phyloP scores from a whole-genome alignment of 2,888 invertebrate species.

The Lacanobia oleracea region DNA sequence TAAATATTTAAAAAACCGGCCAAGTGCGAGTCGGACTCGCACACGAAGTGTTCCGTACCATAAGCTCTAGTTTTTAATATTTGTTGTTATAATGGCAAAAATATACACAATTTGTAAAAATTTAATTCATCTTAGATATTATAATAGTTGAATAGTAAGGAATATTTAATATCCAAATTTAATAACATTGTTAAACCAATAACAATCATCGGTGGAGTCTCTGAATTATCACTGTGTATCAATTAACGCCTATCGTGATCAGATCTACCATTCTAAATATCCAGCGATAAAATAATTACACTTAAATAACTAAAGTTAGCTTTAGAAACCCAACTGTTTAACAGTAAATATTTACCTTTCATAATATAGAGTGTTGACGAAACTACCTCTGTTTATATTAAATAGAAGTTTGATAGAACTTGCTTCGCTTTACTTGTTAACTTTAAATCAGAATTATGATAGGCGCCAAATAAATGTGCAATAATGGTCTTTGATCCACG shows the following conservation, averaged over 20 bases:
- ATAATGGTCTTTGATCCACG: too few relatives aligned
- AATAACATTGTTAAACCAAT: slow-evolving; percentile 40
- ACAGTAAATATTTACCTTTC: slow-evolving; percentile 40
- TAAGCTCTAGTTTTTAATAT: too few relatives aligned
- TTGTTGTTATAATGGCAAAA: too few relatives aligned
- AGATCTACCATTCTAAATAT: slow-evolving; percentile 5
- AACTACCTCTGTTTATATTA: slow-evolving; percentile 39
- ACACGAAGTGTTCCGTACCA: too few relatives aligned
- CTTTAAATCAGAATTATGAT: too few relatives aligned
- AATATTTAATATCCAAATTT: slow-evolving; percentile 9
- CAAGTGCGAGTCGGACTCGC: too few relatives aligned
- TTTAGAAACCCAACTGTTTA: slow-evolving; percentile 33
- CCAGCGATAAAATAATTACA: slow-evolving; percentile 27
- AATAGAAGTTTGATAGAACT: slow-evolving; percentile 34
- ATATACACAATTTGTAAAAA: too few relatives aligned
- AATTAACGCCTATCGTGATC: slow-evolving; percentile 40
- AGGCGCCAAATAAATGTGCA: too few relatives aligned
- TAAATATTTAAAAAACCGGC: too few relatives aligned
- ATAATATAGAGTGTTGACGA: slow-evolving; percentile 23
- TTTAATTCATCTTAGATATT: too few relatives aligned
- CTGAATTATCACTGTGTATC: slow-evolving; percentile 34
- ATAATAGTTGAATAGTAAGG: background rate
- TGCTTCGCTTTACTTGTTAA: slow-evolving; percentile 56
- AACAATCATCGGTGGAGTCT: slow-evolving; percentile 25
- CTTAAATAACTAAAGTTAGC: slow-evolving; percentile 38